Conservation (phyloP, 2,797 vertebrate species). For the Tokudaia tokunoshimensis region DNA sequence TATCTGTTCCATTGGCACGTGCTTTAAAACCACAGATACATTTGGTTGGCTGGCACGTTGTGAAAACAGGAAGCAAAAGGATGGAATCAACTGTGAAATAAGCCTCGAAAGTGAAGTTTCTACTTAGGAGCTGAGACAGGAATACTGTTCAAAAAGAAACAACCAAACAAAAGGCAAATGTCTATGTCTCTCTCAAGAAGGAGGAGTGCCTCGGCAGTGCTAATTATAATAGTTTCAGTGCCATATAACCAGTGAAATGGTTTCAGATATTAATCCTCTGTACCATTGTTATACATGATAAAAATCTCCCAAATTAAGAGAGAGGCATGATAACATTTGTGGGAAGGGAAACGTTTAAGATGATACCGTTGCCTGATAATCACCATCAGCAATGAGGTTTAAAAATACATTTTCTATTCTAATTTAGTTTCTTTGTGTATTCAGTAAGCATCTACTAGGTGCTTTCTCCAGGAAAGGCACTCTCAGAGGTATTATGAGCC, state of each 20-base stretch:
- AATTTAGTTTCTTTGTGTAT: not conserved
- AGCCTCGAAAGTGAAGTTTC: conserved; percentile 1
- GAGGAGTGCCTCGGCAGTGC: not conserved
- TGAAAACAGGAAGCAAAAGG: conserved; percentile 81
- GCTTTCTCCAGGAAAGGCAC: not conserved
- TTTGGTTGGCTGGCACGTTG: conserved; percentile 72
- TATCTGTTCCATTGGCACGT: conserved; percentile 75
- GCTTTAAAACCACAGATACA: conserved; percentile 77
- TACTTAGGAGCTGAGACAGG: not conserved
- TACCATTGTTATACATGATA: conserved; percentile 10
- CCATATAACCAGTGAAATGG: not conserved
- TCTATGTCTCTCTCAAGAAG: not conserved
- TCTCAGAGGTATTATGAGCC: not conserved
- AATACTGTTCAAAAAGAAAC: not conserved
- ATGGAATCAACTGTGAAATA: conserved; percentile 75
- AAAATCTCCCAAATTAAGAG: conserved; percentile 29
- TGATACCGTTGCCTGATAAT: not conserved
- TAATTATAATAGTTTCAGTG: not conserved
- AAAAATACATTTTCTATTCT: not conserved
- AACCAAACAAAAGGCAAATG: conserved; percentile 10
- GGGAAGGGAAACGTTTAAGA: conserved; percentile 4
- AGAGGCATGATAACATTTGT: not conserved
- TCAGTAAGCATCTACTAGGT: not conserved
- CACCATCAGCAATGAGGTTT: not conserved
- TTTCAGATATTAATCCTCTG: conserved; percentile 35